Conservation (phyloP, 1,140 invertebrate species). For the Araneus ventricosus region DNA sequence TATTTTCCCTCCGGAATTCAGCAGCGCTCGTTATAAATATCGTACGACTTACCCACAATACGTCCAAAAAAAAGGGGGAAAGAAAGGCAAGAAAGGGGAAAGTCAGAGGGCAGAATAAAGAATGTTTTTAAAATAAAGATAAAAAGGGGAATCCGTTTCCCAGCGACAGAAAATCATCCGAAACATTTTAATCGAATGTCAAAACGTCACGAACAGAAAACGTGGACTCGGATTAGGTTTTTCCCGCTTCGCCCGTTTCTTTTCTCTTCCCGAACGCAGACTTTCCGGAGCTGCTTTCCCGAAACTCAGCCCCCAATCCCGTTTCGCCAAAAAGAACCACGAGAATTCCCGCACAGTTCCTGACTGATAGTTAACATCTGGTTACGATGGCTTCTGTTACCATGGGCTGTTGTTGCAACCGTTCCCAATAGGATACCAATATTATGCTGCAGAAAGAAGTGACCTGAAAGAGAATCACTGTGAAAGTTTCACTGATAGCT, state of each 20-base stretch:
- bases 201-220: slow-evolving; percentile 71
- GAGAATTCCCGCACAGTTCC: no score
- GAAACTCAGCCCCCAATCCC: not conserved
- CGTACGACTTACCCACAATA: slow-evolving; percentile 30
- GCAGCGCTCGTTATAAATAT: slow-evolving; percentile 27
- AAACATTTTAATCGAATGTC: slow-evolving; percentile 75
- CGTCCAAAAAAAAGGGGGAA: not conserved
- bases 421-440: no score
- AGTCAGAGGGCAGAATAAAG: slow-evolving; percentile 31
- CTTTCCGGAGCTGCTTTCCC: slow-evolving; percentile 43
- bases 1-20: not conserved
- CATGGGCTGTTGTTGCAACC: no score
- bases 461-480: no score
- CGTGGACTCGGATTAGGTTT: slow-evolving; percentile 52
- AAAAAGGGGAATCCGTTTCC: slow-evolving; percentile 57
- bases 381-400: no score
- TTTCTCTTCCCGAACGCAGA: slow-evolving; percentile 27
- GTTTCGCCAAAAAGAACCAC: slow-evolving; percentile 22
- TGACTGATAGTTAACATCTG: no score
- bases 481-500: no score
- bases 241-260: slow-evolving; percentile 63
- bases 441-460: no score
- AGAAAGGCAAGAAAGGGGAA: not conserved
- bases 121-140: slow-evolving; percentile 64
- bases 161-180: slow-evolving; percentile 56